Conservation (phyloP, 2,888 invertebrate genomes). For the Euphydryas editha region DNA sequence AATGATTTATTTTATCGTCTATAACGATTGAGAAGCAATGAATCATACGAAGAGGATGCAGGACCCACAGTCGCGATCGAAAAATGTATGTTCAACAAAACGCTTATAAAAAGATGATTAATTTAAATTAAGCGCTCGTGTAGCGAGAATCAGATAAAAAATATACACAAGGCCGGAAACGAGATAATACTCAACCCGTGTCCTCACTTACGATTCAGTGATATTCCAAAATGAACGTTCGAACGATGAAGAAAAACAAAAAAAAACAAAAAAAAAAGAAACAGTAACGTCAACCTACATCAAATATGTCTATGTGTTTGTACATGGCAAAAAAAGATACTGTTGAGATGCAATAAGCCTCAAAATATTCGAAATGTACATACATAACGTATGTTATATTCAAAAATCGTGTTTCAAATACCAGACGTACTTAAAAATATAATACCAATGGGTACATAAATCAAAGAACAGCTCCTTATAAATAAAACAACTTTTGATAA, state of each 20-base stretch:
- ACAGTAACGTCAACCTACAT: slow-evolving; percentile 72
- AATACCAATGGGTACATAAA: neutral
- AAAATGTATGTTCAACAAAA: slow-evolving; percentile 56
- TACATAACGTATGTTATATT: neutral
- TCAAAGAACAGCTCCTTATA: neutral
- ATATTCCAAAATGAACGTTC: slow-evolving; percentile 56
- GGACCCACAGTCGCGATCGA: slow-evolving; percentile 51
- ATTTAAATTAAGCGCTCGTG: slow-evolving; percentile 52
- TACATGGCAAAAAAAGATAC: slow-evolving; percentile 45
- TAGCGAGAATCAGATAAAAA: slow-evolving; percentile 46
- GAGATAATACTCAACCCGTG: slow-evolving; percentile 48
- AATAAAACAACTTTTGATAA: neutral
- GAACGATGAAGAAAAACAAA: slow-evolving; percentile 51
- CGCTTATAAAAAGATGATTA: slow-evolving; percentile 50
- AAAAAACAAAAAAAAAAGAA: too few relatives aligned
- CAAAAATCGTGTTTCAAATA: neutral
- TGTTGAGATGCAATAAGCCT: slow-evolving; percentile 42
- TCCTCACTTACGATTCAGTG: slow-evolving; percentile 61
- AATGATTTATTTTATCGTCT: slow-evolving; percentile 66
- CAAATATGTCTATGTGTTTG: slow-evolving; percentile 53
- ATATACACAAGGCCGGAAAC: slow-evolving; percentile 49
- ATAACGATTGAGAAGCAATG: slow-evolving; percentile 60
- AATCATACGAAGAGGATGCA: slow-evolving; percentile 56
- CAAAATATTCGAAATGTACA: neutral
- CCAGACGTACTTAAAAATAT: neutral